Evolutionary conservation across 1,140 invertebrate genomes (phyloP), one percentile per base, ranked within the genome.

Genomic region (Conus betulinus): DNA sequence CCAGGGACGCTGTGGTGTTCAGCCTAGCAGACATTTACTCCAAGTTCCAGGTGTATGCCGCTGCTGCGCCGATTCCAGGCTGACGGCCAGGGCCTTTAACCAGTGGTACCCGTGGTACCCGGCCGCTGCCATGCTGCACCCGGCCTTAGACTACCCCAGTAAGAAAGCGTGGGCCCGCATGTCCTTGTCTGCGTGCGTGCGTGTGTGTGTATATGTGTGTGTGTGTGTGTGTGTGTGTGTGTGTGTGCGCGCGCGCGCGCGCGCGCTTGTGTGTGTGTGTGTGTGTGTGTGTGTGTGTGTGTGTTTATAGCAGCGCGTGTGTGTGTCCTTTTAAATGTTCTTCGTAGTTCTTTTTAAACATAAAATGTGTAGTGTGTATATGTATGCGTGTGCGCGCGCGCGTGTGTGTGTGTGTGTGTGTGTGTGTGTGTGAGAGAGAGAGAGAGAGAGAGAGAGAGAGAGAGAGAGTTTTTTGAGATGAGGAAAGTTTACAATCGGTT

Each of bases 71-170:
- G 67, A 87, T 53, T 83, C 89, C 60, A 39, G 85, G 17, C 86
- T 87, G 67, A 25, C 89, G 20, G 67, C 88, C n/a, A 23, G 89
- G 13, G 84, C 87, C 87, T 89, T 89, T 57, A 87, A 84, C 82
- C 87, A 87, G 81, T 89, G 89, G 89, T 89, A 89, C 76, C 89
- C 89, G 57, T 89, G 89, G 89, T 89, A 89, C 76, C 85, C 89
- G 55, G 83, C 85, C 25, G 74, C 89, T 17, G 84, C 86, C 74
- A 74, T 87, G 71, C 74, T 87, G 71, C 85, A 87, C 85, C 74
- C 85, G 27, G 85, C 74, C 5, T 27, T 87, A 0, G 85, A 87
- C 85, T 87, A 87, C 74, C 85, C 51, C n/a, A 53, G 85, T 87
- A 79, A 76, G 84, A n/a, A 85, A 15, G 67, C 23, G 67, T 23